Conservation (phyloP, 2,113 vertebrate species). For the Rafetus swinhoei region DNA sequence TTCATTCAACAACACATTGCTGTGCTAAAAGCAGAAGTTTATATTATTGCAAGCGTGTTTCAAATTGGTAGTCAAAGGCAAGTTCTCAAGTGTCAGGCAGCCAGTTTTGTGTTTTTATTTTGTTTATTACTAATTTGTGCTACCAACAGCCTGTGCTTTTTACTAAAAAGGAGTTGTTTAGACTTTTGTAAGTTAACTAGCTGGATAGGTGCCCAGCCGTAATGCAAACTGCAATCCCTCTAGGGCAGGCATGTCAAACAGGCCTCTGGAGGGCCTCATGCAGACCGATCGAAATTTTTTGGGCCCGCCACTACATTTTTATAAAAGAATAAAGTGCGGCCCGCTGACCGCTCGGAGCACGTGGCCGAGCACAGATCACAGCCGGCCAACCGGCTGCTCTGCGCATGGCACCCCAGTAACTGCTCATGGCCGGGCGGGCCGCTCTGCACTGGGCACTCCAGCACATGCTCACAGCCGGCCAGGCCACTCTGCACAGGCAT, state of each 20-base stretch:
- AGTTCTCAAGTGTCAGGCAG: constrained; percentile 19
- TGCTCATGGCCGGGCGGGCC: no score
- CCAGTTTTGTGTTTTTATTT: neutral
- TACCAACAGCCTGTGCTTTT: neutral
- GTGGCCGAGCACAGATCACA: no score
- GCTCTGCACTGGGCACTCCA: no score
- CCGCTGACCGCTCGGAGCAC: no score
- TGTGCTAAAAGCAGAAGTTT: neutral
- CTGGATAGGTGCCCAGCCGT: constrained; percentile 8
- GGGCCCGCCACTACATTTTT: no score
- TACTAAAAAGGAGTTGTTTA: neutral
- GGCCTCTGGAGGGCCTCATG: no score
- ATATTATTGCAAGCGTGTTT: constrained; percentile 23
- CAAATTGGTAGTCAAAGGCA: constrained; percentile 10
- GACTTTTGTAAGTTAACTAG: constrained; percentile 5
- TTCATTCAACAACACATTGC: constrained; percentile 27
- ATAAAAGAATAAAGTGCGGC: no score
- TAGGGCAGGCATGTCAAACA: neutral
- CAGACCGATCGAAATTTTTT: no score
- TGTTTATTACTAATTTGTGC: neutral
- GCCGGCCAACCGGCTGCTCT: no score
- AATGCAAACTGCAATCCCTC: neutral
- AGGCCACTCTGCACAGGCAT: no score
- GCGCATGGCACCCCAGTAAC: no score
- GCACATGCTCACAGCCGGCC: no score